Evolutionary conservation across 1,140 invertebrate species (phyloP), one percentile per base, ranked within the genome.

Genomic region (Drosophila aff.): DNA sequence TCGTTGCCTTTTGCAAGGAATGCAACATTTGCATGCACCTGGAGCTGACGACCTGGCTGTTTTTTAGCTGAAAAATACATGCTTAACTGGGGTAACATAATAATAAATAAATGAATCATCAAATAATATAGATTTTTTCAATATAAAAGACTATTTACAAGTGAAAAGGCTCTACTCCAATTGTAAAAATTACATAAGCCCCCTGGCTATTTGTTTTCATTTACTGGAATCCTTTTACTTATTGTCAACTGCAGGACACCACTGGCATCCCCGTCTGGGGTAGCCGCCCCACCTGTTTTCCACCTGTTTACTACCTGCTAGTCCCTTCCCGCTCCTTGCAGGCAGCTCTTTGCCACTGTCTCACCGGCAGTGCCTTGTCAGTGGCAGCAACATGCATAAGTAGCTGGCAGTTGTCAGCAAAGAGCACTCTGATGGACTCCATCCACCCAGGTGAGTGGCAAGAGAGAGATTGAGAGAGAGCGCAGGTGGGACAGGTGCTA

Each of bases 321-420:
- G 18, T 15, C 53, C 38, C 16, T 36, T 6, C 26, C 26, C 26
- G 4, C 33, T 38, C 21, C 47, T 36, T 21, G 23, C 62, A 36
- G 21, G 23, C 40, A 18, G 15, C 64, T 44, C 47, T 66, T 58
- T 18, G 26, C 65, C 33, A 21, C 52, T 55, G 52, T 38, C 52
- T 23, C 33, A 23, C 33, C 36, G 23, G 44, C 65, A 57, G 57
- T 53, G 49, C 50, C 73, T 67, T 87, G 85, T 90, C 81, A 90
- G 85, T 84, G 78, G 80, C 83, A 77, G 81, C 49, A 73, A 89
- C 83, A 75, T 89, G 76, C 76, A 71, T 79, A 89, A 89, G 84
- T 89, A 89, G 84, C 73, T 89, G 71, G 73, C 81, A 84, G 84
- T 84, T 89, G 85, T 90, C 81, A 84, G 81, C 77, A 67, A 66